Percentiles rank a stretch among this genome's conserved stretches.
Conservation (phyloP, 2,797 vertebrate genomes). For the Propithecus perrieri region DNA sequence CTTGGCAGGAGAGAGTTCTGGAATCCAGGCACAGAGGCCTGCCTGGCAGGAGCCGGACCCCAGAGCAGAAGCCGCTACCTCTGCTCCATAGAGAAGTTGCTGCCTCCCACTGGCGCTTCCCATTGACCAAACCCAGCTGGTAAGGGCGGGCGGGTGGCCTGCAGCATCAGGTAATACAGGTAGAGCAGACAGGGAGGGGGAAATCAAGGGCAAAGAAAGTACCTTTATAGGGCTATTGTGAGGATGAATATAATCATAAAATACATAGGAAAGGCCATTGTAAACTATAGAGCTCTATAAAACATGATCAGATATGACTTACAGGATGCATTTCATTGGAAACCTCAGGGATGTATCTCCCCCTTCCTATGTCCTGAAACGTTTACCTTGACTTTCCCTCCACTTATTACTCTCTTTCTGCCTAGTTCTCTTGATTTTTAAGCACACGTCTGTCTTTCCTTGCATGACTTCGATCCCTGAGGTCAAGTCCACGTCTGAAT, state of each 20-base stretch:
- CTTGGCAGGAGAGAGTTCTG: neutral
- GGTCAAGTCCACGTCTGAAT: neutral
- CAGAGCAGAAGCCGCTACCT: neutral
- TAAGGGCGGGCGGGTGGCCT: fast-evolving
- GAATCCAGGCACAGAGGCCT: neutral
- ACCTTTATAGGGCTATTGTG: neutral
- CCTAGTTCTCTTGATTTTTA: neutral
- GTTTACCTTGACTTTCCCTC: neutral
- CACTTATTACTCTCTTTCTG: neutral
- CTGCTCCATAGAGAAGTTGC: neutral
- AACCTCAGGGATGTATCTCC: neutral
- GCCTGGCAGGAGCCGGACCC: neutral
- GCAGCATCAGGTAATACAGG: neutral
- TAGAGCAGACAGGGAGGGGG: neutral
- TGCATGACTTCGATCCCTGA: neutral
- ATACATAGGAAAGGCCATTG: neutral
- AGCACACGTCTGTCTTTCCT: neutral
- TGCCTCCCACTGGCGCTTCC: neutral
- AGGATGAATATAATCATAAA: neutral
- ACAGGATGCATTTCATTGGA: neutral
- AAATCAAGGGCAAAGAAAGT: neutral
- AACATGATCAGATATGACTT: neutral
- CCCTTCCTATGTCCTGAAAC: neutral
- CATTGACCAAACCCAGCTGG: neutral
- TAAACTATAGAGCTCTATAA: neutral